Evolutionary conservation across 53 echinoderm and acorn worm genomes (phyloP), one percentile per base, ranked within the genome.

Genomic region (Arbacia lixula): DNA sequence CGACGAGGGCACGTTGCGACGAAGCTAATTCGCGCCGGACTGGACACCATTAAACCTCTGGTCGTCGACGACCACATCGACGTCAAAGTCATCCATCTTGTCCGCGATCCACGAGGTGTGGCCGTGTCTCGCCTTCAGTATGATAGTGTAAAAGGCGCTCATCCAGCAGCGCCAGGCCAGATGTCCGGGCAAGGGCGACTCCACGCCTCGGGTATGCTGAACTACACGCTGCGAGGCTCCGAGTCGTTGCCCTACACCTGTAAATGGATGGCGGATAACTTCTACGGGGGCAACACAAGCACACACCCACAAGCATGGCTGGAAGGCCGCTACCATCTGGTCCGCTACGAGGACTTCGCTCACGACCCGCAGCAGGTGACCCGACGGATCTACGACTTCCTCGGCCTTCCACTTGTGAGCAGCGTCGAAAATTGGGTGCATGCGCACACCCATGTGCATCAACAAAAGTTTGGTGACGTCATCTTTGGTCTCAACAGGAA

Each of bases 341-440:
- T 93, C 72, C 63, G 87, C 21, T 93, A 89, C 46, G 93, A 93
- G 32, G 93, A 93, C 33, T 76, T 93, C 60, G 89, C 93, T 1
- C 38, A 50, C 38, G 82, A 81, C 2, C 93, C 93, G 1, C 29
- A 90, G 1, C 62, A 81, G 24, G 84, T 85, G 3, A 53, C 87
- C 14, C 62, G 72, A 12, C 87, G 90, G 24, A 77, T 93, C 38
- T 93, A 90, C 64, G 31, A 69, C 11, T 93, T 93, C 52, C 64
- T 90, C 2, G 81, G 85, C n/a, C 40, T 93, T 10, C 85, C 90
- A 4, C 51, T 93, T n/a, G 79, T 71, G 5, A 33, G 53, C 12
- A 53, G 40, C 28, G 90, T 93, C 12, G 20, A 9, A 6, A 40
- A 84, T 1, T 93, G 93, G 93, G 80, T 93, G 2, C 28, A 24